Conservation (phyloP, 2,113 vertebrate genomes). For the Neolamprologus sp. region DNA sequence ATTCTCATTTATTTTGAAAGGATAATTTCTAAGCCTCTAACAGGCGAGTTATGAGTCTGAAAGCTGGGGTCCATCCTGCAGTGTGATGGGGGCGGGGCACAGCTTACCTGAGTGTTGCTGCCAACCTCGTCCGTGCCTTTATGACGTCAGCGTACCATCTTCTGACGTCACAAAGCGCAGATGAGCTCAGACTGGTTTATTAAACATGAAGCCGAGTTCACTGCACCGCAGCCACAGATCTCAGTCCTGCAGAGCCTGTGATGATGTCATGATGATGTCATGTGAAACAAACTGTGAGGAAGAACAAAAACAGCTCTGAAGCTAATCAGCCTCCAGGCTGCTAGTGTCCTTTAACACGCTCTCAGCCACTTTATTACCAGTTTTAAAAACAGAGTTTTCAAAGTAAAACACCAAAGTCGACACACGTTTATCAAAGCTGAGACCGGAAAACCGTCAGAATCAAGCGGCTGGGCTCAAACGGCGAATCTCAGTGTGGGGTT, state of each 20-base stretch:
- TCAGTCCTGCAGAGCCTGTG: neutral
- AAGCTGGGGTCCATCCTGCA: neutral
- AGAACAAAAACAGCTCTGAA: neutral
- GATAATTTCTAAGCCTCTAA: neutral
- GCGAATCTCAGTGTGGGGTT: neutral
- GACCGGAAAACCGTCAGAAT: neutral
- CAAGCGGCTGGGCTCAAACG: neutral
- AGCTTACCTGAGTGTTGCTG: neutral
- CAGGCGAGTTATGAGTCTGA: neutral
- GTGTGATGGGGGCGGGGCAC: neutral
- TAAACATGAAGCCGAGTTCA: neutral
- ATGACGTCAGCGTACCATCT: neutral
- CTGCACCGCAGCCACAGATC: neutral
- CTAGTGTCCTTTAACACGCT: neutral
- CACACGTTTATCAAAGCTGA: neutral
- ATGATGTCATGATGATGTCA: neutral
- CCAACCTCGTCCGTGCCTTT: neutral
- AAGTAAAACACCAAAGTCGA: neutral
- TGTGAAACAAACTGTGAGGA: neutral
- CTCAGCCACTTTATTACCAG: neutral
- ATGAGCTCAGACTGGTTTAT: neutral
- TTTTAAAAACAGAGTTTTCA: neutral
- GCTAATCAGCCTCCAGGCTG: neutral
- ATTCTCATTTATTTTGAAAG: neutral
- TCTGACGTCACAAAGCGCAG: neutral